phyloP scores from a whole-genome alignment of 2,113 vertebrate genomes.

The Protobothrops flavoviridis region DNA sequence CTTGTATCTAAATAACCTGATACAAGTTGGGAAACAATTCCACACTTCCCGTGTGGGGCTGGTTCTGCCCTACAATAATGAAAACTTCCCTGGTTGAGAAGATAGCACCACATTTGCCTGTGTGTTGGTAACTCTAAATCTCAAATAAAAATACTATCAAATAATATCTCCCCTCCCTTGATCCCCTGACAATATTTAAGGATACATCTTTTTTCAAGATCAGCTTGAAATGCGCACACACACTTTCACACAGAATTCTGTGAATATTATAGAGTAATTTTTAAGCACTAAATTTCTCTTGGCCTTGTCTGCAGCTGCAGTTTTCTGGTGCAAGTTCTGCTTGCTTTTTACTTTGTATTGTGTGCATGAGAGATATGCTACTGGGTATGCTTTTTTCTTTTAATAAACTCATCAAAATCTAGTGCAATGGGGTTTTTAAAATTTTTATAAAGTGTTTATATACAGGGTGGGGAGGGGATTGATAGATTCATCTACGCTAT shows the following conservation, averaged over 20 bases:
- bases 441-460: constrained; percentile 39
- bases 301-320: constrained; percentile 11
- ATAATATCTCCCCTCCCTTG: constrained; percentile 51
- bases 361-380: constrained; percentile 55
- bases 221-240: not conserved
- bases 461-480: not conserved
- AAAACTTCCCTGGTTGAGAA: constrained; percentile 48
- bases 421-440: constrained; percentile 52
- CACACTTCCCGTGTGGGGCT: constrained; percentile 49
- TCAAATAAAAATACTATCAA: constrained; percentile 57
- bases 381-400: constrained; percentile 58
- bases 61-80: constrained; percentile 46
- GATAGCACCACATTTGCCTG: constrained; percentile 26
- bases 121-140: constrained; percentile 43
- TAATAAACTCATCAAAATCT: constrained; percentile 61
- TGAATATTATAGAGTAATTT: constrained; percentile 43
- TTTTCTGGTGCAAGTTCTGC: constrained; percentile 40
- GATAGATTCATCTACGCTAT: not conserved
- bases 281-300: constrained; percentile 13
- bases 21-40: constrained; percentile 42
- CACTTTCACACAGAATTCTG: not conserved
- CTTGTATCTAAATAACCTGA: constrained; percentile 50
- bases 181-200: constrained; percentile 28
- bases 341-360: constrained; percentile 50
- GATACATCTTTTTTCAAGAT: constrained; percentile 45